A percentile compares a stretch with the other conserved stretches of the same genome.
Evolutionary conservation across 1,140 invertebrate genomes (phyloP).

Genomic region (Bombyx mandarina): DNA sequence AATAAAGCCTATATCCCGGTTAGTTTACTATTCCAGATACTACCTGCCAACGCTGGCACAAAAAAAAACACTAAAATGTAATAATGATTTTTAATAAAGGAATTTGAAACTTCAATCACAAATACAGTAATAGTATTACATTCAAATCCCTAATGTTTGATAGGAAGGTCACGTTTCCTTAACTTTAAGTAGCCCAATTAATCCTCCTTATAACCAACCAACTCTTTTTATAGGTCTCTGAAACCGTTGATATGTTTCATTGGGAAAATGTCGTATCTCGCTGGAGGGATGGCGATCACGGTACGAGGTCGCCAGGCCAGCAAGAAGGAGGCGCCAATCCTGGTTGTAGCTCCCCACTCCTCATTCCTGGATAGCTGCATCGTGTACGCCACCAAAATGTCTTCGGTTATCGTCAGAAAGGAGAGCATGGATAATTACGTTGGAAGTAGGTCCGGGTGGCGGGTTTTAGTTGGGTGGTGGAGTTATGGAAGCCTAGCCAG

Average conservation of each 20-base stretch:
- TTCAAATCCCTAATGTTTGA: too few relatives aligned
- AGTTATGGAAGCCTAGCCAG: conserved; percentile 8
- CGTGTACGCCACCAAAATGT: conserved; percentile 83
- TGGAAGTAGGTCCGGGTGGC: conserved; percentile 79
- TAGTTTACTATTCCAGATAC: too few relatives aligned
- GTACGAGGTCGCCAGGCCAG: conserved; percentile 83
- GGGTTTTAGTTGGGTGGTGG: conserved; percentile 9
- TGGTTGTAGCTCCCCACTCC: conserved; percentile 89
- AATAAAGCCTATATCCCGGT: too few relatives aligned
- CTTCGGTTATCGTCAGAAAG: conserved; percentile 83
- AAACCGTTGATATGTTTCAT: conserved; percentile 79
- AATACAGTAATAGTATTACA: too few relatives aligned
- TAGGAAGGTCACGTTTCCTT: too few relatives aligned
- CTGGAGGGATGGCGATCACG: conserved; percentile 84
- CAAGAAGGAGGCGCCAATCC: conserved; percentile 82
- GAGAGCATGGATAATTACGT: conserved; percentile 86
- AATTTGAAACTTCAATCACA: too few relatives aligned
- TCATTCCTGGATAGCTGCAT: conserved; percentile 89
- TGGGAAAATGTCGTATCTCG: conserved; percentile 79
- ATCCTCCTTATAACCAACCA: too few relatives aligned
- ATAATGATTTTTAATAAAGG: too few relatives aligned
- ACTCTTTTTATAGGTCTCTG: conserved; percentile 60
- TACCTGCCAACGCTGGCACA: too few relatives aligned
- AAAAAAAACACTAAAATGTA: too few relatives aligned
- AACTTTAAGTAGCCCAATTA: too few relatives aligned